A percentile compares a stretch with the other conserved stretches of the same genome.
Conservation (phyloP, 2,797 vertebrate species). For the Helarctos malayanus region DNA sequence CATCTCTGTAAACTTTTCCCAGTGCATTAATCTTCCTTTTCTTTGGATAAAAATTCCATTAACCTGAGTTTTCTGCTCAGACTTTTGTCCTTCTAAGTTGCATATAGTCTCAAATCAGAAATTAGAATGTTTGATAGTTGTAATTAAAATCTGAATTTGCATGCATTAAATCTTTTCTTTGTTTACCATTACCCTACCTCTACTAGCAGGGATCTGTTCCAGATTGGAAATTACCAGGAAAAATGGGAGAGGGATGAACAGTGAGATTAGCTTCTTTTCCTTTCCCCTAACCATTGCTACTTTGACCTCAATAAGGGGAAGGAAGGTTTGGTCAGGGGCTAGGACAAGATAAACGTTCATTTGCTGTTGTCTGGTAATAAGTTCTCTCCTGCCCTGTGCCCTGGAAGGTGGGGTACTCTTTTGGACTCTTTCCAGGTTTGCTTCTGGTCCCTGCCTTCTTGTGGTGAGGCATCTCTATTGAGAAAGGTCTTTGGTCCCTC, state of each 20-base stretch:
- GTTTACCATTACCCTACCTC: not conserved
- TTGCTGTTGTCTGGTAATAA: not conserved
- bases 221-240: not conserved
- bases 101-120: constrained; percentile 36
- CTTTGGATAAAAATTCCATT: not conserved
- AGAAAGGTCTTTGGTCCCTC: not conserved
- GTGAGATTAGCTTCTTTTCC: not conserved
- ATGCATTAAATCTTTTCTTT: not conserved
- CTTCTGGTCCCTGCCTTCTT: not conserved
- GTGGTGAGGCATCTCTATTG: not conserved
- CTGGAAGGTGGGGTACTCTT: not conserved
- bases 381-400: not conserved
- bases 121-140: constrained; percentile 8
- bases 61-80: constrained; percentile 26
- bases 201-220: not conserved
- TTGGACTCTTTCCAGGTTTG: not conserved
- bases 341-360: not conserved
- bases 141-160: not conserved
- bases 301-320: not conserved
- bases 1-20: not conserved
- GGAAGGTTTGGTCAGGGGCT: not conserved
- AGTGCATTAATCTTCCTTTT: not conserved
- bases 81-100: not conserved
- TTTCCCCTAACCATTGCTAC: not conserved
- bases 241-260: not conserved